Base-by-base conservation (phyloP, 2,888 invertebrate species). In the Phortica magna region DNA sequence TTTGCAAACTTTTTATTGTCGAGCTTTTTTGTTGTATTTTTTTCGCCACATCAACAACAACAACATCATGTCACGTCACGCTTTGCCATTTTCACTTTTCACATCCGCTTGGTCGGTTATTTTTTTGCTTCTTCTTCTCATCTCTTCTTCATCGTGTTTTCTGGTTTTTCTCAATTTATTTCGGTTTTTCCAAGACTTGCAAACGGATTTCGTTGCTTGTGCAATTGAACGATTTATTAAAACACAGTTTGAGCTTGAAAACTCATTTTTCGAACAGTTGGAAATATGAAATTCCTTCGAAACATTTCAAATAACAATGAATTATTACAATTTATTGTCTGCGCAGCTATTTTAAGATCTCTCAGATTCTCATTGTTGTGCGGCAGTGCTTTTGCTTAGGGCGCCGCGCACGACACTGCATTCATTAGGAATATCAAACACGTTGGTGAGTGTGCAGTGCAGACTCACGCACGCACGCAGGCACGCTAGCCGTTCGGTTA, bases 151-250 rank as follows among this genome's bases (percentile, higher is more conserved):
- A 4, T 9, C 48, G 14, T 48, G 48, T 48, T 48, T 59, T 59
- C 17, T 61, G 5, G 9, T 57, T 59, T 39, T 59, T 59, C 14
- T 73, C 59, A 41, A 39, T 53, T 71, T 71, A 1, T 55, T 2
- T 31, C 12, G 22, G 19, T 73, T 14, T 57, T 74, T 53, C 64
- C 53, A 64, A 19, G 14, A 59, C 17, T 59, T 9, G 17, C 31
- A 82, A 82, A 81, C 82, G 82, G 82, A 82, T 82, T 80, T 82
- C 80, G 81, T 81, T 79, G 79, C 82, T 82, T 82, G 79, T 82
- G 77, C 82, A 82, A 82, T 82, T 82, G 68, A 55, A 4, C 31
- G 5, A 31, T 31, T 31, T 31, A 31, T 4, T 4, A 4, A 31
- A 31, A 31, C 31, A 31, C 31, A 31, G 31, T 31, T 31, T 31